phyloP scores from a whole-genome alignment of 1,140 invertebrate species.

The Trachymyrmex cornetzi region DNA sequence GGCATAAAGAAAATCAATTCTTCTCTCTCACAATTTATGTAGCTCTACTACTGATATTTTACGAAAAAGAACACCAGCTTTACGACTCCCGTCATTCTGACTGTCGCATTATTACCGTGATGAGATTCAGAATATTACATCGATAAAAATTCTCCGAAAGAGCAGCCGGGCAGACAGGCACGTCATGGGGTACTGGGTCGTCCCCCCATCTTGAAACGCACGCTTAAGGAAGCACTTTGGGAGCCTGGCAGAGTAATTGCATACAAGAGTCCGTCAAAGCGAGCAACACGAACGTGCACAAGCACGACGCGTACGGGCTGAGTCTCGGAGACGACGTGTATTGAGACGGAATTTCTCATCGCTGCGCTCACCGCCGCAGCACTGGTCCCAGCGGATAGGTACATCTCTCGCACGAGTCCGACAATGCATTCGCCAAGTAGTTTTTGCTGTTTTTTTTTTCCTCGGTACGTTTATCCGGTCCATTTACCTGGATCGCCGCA shows the following conservation, averaged over 20 bases:
- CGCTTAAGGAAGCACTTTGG: slow-evolving; percentile 75
- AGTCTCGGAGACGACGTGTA: slow-evolving; percentile 27
- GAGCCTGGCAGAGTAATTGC: slow-evolving; percentile 73
- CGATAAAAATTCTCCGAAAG: slow-evolving; percentile 71
- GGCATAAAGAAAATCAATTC: background rate
- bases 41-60: background rate
- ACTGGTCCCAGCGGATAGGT: too few relatives aligned
- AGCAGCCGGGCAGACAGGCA: slow-evolving; percentile 17
- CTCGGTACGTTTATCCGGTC: slow-evolving; percentile 8
- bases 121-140: slow-evolving; percentile 61
- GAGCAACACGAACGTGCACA: slow-evolving; percentile 67
- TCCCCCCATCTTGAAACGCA: slow-evolving; percentile 63
- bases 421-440: slow-evolving; percentile 12
- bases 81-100: slow-evolving; percentile 5
- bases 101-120: slow-evolving; percentile 49
- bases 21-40: background rate
- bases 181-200: slow-evolving; percentile 11
- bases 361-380: background rate
- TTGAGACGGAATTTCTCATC: slow-evolving; percentile 53
- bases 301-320: slow-evolving; percentile 22
- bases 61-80: background rate
- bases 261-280: slow-evolving; percentile 70
- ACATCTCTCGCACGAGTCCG: background rate
- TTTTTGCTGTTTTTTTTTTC: background rate
- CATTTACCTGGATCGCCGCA: slow-evolving; percentile 28